A percentile compares a stretch with the other conserved stretches of the same genome.
These are phyloP conservation scores for Hermodice carunculata DNA, from an alignment of 2,888 invertebrate genomes.

Conservation along the genomic window DNA sequence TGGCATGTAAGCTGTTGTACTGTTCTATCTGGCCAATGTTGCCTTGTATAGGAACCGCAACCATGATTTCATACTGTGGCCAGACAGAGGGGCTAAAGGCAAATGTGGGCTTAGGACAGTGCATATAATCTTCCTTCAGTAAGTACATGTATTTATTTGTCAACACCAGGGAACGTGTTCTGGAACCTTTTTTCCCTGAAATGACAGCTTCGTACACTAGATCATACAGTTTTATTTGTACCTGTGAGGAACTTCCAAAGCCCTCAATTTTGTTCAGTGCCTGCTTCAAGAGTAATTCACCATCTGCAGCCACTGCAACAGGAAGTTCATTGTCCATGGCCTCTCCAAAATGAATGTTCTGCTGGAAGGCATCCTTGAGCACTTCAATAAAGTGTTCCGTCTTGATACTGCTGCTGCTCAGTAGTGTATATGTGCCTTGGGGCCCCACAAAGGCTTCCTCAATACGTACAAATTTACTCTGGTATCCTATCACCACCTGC, in stretches of 20 bases:
- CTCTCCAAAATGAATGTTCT: constrained; percentile 33
- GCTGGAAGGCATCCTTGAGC: constrained; percentile 40
- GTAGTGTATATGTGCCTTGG: constrained; percentile 58
- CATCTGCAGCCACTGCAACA: constrained; percentile 28
- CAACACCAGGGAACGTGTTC: constrained; percentile 44
- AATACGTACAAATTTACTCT: constrained; percentile 56
- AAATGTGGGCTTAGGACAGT: constrained; percentile 61
- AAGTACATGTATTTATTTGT: constrained; percentile 60
- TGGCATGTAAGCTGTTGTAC: constrained; percentile 46
- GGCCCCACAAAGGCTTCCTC: constrained; percentile 65
- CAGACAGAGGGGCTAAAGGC: constrained; percentile 45
- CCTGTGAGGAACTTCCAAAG: constrained; percentile 12
- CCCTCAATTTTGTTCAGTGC: constrained; percentile 25
- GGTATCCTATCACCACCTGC: constrained; percentile 59
- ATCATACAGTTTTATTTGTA: constrained; percentile 37
- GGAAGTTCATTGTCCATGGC: constrained; percentile 41
- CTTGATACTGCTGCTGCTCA: constrained; percentile 49
- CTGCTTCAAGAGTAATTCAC: constrained; percentile 22
- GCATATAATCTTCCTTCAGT: constrained; percentile 50
- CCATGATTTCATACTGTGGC: constrained; percentile 52
- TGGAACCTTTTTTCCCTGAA: no score
- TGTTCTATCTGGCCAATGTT: constrained; percentile 57
- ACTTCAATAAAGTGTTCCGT: constrained; percentile 56
- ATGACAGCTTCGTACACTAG: constrained; percentile 37
- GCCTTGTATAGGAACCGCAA: constrained; percentile 55